Percentiles rank a stretch among this genome's conserved stretches.
Conservation (phyloP, 2,888 invertebrate species). For the Tetranychus piercei region DNA sequence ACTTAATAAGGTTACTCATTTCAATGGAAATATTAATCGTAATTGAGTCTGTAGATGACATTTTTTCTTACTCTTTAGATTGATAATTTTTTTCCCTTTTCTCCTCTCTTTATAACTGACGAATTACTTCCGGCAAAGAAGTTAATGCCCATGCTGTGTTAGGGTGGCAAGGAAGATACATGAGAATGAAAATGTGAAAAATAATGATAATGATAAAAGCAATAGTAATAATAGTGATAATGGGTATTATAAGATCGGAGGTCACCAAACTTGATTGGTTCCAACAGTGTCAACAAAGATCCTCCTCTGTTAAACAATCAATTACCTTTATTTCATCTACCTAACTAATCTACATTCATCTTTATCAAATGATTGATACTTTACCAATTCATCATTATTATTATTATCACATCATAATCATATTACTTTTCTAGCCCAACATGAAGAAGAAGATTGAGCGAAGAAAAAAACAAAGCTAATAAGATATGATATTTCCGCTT, state of each 20-base stretch:
- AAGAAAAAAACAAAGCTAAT: too few species aligned
- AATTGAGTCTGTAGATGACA: too few species aligned
- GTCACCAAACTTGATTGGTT: not conserved
- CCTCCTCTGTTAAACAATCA: not conserved
- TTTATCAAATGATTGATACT: not conserved
- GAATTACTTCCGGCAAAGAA: not conserved
- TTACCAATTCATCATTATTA: not conserved
- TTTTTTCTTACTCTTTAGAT: too few species aligned
- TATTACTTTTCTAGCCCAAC: too few species aligned
- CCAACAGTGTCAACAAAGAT: not conserved
- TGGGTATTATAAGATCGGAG: not conserved
- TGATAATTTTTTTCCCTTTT: too few species aligned
- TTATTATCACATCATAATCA: too few species aligned
- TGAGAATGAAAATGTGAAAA: not conserved
- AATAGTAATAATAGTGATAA: too few species aligned
- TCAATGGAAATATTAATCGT: too few species aligned
- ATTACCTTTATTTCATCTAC: not conserved
- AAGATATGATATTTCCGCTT: too few species aligned
- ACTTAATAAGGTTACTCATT: too few species aligned
- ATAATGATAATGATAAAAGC: not conserved
- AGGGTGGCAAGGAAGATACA: not conserved
- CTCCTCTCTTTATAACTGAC: not conserved
- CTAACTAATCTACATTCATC: not conserved
- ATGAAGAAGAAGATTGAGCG: too few species aligned
- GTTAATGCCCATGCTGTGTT: not conserved